phyloP scores from a whole-genome alignment of 2,797 vertebrate genomes.

The Calcarius lapponicus region DNA sequence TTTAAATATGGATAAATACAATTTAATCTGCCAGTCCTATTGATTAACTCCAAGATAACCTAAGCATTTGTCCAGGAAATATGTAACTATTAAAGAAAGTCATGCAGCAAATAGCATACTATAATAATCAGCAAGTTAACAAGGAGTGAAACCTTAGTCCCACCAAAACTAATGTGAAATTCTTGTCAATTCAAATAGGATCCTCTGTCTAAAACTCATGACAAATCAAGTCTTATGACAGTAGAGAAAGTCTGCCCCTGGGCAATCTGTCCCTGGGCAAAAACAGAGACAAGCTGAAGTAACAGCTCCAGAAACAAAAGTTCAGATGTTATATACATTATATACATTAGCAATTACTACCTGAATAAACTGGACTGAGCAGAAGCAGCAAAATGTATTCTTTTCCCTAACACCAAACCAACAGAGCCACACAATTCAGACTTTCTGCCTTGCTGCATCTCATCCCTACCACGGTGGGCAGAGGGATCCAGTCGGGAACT shows the following conservation, averaged over 20 bases:
- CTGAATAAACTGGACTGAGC: background rate
- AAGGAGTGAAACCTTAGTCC: background rate
- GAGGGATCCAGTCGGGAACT: background rate
- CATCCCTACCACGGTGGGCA: background rate
- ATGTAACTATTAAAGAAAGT: background rate
- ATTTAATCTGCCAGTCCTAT: slow-evolving; percentile 12
- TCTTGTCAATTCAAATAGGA: background rate
- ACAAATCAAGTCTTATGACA: background rate
- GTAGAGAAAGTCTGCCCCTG: background rate
- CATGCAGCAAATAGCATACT: background rate
- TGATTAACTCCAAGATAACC: slow-evolving; percentile 35
- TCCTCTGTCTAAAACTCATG: background rate
- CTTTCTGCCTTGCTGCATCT: background rate
- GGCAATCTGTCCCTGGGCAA: background rate
- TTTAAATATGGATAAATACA: slow-evolving; percentile 47
- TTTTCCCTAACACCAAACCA: background rate
- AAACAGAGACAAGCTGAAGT: background rate
- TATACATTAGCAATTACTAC: background rate
- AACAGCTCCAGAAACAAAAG: background rate
- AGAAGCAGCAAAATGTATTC: background rate
- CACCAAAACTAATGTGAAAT: background rate
- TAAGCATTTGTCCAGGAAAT: background rate
- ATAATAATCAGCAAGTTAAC: slow-evolving; percentile 9
- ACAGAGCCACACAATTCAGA: background rate
- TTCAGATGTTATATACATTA: background rate